Evolutionary conservation across 1,140 invertebrate genomes (phyloP), one percentile per base, ranked within the genome.

Genomic region (Cydia splendana): DNA sequence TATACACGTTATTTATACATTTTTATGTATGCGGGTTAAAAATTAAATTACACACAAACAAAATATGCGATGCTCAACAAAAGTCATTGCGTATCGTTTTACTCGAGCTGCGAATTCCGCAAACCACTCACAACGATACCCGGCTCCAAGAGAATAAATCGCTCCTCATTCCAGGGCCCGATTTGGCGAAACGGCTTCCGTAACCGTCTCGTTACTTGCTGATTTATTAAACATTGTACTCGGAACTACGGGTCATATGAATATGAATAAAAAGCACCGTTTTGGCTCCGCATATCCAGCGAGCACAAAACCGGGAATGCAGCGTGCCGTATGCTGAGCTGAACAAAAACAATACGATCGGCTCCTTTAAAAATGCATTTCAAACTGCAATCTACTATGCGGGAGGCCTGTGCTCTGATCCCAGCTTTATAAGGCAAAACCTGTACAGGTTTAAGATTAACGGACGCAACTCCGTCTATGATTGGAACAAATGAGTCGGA

Each of bases 101-200:
- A 71, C 67, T 71, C 20, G 57, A 24, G 57, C 18, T 20, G 57
- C 45, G 48, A 51, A 75, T 75, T 20, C 77, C 67, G 65, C 51
- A 71, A 51, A 75, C 74, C 51, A 65, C 77, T 69, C 73, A 77
- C 77, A 51, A 57, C 78, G 80, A 75, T 79, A 81, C 76, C 78
- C 76, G 76, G 75, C 79, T 82, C 80, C 78, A 76, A 83, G 77
- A 81, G 81, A 87, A 87, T 86, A 86, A 84, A 88, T 89, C 81
- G 78, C 81, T 83, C 80, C 80, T 85, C 85, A 87, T 89, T 84
- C 84, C 86, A 80, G 48, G 74, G 80, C 86, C 87, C 82, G 86
- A 87, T 89, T 88, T 89, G 87, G 87, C 77, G 82, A 88, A 87
- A 86, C 88, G 79, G 82, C 87, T 88, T 85, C 87, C 85, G 85